phyloP scores from a whole-genome alignment of 2,797 vertebrate genomes.

The Acanthurus lineatus region DNA sequence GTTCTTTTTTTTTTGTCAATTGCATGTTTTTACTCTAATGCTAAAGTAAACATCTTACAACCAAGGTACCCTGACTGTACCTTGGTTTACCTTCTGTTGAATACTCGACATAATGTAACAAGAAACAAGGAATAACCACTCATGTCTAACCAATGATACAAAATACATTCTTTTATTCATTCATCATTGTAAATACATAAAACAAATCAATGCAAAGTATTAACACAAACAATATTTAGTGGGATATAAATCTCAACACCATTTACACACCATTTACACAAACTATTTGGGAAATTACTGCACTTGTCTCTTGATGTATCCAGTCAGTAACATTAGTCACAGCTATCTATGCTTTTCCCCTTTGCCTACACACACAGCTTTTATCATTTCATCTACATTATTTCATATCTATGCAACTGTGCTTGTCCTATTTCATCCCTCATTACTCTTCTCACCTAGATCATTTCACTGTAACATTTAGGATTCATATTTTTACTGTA shows the following conservation, averaged over 20 bases:
- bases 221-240: slow-evolving; percentile 77
- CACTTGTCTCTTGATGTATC: slow-evolving; percentile 39
- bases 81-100: not conserved
- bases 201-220: slow-evolving; percentile 71
- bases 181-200: slow-evolving; percentile 82
- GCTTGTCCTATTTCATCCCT: slow-evolving; percentile 49
- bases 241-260: slow-evolving; percentile 77
- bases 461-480: slow-evolving; percentile 66
- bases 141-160: slow-evolving; percentile 74
- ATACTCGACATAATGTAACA: not conserved
- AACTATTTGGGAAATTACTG: slow-evolving; percentile 56
- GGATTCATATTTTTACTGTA: slow-evolving; percentile 78
- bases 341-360: slow-evolving; percentile 34
- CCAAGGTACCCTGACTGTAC: no score
- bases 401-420: slow-evolving; percentile 38
- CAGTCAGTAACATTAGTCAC: slow-evolving; percentile 46
- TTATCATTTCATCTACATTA: slow-evolving; percentile 38
- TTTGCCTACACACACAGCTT: slow-evolving; percentile 30
- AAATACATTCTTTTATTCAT: slow-evolving; percentile 89
- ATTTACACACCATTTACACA: slow-evolving; percentile 81
- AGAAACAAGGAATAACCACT: slow-evolving; percentile 26
- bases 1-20: not conserved
- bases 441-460: slow-evolving; percentile 68
- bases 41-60: no score
- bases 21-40: not conserved